Evolutionary conservation across 2,888 invertebrate species (phyloP).

Genomic region (Plusia festucae): DNA sequence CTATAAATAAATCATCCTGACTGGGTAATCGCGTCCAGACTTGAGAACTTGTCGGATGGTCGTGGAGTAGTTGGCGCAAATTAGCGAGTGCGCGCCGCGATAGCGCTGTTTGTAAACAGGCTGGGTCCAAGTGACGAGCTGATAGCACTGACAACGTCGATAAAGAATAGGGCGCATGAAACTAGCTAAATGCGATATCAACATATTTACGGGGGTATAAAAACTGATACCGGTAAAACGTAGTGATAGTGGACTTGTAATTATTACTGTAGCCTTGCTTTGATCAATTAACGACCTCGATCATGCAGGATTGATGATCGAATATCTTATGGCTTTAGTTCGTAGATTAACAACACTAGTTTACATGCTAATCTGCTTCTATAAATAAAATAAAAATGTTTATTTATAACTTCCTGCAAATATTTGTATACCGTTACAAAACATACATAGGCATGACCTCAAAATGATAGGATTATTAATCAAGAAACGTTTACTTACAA

Average conservation of each 20-base stretch:
- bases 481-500: too few species aligned
- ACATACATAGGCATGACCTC: too few species aligned
- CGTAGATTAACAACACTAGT: background rate
- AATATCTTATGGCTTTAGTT: background rate
- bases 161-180: slow-evolving; percentile 34
- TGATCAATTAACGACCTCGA: slow-evolving; percentile 30
- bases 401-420: too few species aligned
- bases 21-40: slow-evolving; percentile 81
- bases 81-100: slow-evolving; percentile 86
- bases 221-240: slow-evolving; percentile 30
- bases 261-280: slow-evolving; percentile 35
- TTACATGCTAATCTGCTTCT: background rate
- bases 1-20: slow-evolving; percentile 82
- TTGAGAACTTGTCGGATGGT: slow-evolving; percentile 79
- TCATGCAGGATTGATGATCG: background rate
- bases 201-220: slow-evolving; percentile 34
- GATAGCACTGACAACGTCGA: slow-evolving; percentile 40
- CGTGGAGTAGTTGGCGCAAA: slow-evolving; percentile 82
- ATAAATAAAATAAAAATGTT: background rate
- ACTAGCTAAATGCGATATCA: slow-evolving; percentile 38
- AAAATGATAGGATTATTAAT: too few species aligned
- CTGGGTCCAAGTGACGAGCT: slow-evolving; percentile 62
- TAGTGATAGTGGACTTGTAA: slow-evolving; percentile 29
- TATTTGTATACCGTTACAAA: too few species aligned
- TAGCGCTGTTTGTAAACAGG: slow-evolving; percentile 81